Conservation (phyloP, 2,113 vertebrate species). For the Paradisaea rubra region DNA sequence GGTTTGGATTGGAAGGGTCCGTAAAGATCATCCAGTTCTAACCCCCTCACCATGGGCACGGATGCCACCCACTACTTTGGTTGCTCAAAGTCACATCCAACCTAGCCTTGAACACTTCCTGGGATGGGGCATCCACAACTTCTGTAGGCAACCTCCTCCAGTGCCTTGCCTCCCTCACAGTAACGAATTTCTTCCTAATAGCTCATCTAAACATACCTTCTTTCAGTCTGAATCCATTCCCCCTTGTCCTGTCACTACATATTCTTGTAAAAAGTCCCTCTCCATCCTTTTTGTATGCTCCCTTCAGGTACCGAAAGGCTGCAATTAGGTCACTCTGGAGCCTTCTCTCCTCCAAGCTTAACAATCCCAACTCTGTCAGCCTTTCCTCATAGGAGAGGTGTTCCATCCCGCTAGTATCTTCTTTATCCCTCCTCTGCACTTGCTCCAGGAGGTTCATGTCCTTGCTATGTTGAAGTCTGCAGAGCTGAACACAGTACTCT, state of each 20-base stretch:
- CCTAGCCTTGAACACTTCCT: neutral
- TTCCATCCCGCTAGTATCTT: neutral
- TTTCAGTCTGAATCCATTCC: neutral
- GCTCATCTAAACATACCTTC: neutral
- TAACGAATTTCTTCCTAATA: neutral
- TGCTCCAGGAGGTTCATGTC: neutral
- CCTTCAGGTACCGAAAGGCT: neutral
- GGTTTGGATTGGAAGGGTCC: neutral
- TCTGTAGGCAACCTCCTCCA: neutral
- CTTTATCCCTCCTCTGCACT: neutral
- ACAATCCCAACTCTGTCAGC: neutral
- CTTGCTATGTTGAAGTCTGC: neutral
- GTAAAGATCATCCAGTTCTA: neutral
- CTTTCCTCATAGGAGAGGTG: neutral
- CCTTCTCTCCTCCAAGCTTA: neutral
- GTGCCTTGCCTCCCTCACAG: neutral
- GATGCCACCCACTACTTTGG: too few relatives aligned
- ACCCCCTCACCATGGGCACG: fast-evolving
- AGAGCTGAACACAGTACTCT: neutral
- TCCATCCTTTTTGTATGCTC: neutral
- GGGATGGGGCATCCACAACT: neutral
- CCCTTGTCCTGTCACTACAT: neutral
- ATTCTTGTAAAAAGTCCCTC: neutral
- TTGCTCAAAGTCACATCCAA: neutral
- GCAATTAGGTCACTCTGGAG: neutral